Percentiles rank a stretch among this genome's conserved stretches.
phyloP scores from a whole-genome alignment of 2,888 invertebrate species.

The Ormyrus thymus region DNA sequence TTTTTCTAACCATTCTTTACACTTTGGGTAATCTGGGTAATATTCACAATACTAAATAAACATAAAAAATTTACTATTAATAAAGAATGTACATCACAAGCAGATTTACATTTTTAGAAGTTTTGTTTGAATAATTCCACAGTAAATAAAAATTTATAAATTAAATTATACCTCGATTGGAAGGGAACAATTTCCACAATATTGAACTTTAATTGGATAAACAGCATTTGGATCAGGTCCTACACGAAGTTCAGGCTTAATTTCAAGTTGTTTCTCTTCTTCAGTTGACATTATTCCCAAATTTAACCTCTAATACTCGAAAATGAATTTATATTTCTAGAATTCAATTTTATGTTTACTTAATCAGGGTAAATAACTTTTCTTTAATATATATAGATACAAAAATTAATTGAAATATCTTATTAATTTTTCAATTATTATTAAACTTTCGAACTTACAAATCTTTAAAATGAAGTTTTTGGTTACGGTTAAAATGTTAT shows the following conservation, averaged over 20 bases:
- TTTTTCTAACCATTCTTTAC: slow-evolving; percentile 96
- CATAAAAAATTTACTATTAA: slow-evolving; percentile 32
- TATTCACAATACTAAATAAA: slow-evolving; percentile 93
- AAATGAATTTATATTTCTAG: not conserved
- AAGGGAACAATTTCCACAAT: slow-evolving; percentile 96
- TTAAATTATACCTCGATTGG: slow-evolving; percentile 86
- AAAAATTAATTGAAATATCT: slow-evolving; percentile 6
- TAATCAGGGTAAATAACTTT: not conserved
- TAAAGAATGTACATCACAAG: not conserved
- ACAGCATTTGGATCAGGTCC: slow-evolving; percentile 84
- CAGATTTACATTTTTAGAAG: not conserved
- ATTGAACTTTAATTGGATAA: slow-evolving; percentile 90
- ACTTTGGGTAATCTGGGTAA: slow-evolving; percentile 97
- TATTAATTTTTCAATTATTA: not conserved
- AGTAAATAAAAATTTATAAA: not conserved
- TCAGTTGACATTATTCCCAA: slow-evolving; percentile 66
- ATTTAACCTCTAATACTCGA: slow-evolving; percentile 34
- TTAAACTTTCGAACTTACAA: slow-evolving; percentile 29
- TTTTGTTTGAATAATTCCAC: slow-evolving; percentile 8
- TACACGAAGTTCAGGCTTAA: slow-evolving; percentile 67
- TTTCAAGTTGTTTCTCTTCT: slow-evolving; percentile 60
- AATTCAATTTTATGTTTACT: not conserved
- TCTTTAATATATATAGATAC: not conserved
- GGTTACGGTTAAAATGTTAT: slow-evolving; percentile 42
- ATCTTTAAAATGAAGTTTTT: slow-evolving; percentile 27